A percentile compares a stretch with the other conserved stretches of the same genome.
These are phyloP conservation scores for Aptenodytes patagonicus DNA, from an alignment of 2,113 vertebrate genomes.

Conservation along the genomic window DNA sequence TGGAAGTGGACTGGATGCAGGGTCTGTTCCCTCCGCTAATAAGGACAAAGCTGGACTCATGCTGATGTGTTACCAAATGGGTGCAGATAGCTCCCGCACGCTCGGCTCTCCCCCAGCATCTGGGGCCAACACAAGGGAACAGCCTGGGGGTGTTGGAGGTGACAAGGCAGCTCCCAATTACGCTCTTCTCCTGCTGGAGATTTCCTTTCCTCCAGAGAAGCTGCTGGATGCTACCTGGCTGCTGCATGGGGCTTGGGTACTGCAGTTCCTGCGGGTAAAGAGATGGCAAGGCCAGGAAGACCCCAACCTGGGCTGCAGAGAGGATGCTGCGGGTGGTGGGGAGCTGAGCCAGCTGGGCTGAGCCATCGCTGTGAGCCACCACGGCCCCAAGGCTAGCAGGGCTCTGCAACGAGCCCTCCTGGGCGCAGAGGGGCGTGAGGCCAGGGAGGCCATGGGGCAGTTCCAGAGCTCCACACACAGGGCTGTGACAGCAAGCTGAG, in stretches of 20 bases:
- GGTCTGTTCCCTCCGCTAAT: background rate
- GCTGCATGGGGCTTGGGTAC: background rate
- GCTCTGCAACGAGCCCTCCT: background rate
- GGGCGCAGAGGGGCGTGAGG: background rate
- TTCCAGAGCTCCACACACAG: rapidly evolving
- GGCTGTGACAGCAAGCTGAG: background rate
- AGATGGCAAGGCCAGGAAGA: background rate
- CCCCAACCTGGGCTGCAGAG: background rate
- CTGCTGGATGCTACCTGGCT: background rate
- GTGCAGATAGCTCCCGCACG: background rate
- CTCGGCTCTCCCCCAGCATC: background rate
- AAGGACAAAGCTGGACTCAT: background rate
- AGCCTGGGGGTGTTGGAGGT: background rate
- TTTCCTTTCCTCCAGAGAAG: background rate
- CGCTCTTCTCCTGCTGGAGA: background rate
- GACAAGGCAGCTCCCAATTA: background rate
- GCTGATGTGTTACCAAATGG: background rate
- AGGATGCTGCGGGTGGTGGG: background rate
- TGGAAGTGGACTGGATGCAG: background rate
- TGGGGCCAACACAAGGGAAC: background rate
- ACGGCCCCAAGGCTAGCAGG: rapidly evolving
- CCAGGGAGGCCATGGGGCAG: background rate
- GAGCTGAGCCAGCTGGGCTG: background rate
- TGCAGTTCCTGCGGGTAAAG: background rate
- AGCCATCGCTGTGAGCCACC: rapidly evolving